Evolutionary conservation across 1,140 invertebrate genomes (phyloP), one percentile per base, ranked within the genome.

Genomic region (Steinernema khuongi): DNA sequence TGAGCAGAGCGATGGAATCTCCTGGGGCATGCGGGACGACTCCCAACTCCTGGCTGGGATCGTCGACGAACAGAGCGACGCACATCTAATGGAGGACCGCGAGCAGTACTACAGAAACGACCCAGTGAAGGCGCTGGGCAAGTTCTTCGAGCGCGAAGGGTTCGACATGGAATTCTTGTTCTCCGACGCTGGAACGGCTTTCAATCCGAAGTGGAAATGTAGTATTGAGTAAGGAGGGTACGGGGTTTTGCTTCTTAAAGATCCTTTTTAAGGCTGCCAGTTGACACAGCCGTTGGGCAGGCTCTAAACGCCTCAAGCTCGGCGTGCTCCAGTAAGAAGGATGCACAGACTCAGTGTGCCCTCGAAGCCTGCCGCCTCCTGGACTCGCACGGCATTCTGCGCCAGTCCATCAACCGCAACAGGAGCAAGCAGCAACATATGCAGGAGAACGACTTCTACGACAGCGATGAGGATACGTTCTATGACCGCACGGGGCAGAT

Each of bases 391-490:
- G 92, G 92, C 1, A 86, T 93, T 22, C 86, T 94, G 1, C 86
- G 92, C 50, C 90, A 92, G 86, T 69, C 72, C 2, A 72, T 33
- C 71, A 41, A 70, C 28, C 50, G 67, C 22, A 36, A 73, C 44
- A 71, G 72, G 72, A 68, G 75, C 72, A 30, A 74, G 43, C 70
- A 86, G n/a, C 89, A 89, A 75, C 91, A 92, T 81, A 92, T 91
- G 91, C 91, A 91, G 83, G 92, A 93, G 36, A 91, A 94, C 84
- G 93, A 96, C 87, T 96, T 89, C 85, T 96, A 96, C 85, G 93
- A 96, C 82, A 94, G 92, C n/a, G 96, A 98, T 85, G 96, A 98
- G 75, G 96, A 98, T 86, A 92, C 91, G 19, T 99, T 93, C 87
- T 88, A 96, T 68, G 96, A 99, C 86, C 88, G 96, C 80, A 98